These are phyloP conservation scores for Carcina quercana DNA, from an alignment of 2,888 invertebrate species.

Conservation along the genomic window DNA sequence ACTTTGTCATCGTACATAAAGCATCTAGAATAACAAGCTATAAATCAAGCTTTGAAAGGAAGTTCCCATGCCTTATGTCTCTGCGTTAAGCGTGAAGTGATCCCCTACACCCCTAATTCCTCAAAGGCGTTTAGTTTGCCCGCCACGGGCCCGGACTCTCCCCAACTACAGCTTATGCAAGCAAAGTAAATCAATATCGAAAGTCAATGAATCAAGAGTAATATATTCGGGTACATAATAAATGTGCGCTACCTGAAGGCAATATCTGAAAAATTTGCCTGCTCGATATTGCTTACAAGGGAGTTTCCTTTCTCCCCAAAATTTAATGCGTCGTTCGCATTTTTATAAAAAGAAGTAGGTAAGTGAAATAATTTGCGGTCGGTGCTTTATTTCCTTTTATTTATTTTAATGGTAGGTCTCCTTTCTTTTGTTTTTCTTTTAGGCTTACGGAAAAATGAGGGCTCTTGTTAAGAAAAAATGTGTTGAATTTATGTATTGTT, in stretches of 20 bases:
- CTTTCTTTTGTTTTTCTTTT: slow-evolving; percentile 62
- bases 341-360: slow-evolving; percentile 74
- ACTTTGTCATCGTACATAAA: too few relatives aligned
- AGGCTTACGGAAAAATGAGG: slow-evolving; percentile 48
- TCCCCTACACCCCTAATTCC: slow-evolving; percentile 35
- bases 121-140: slow-evolving; percentile 40
- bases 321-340: slow-evolving; percentile 75
- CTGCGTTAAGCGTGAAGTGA: too few relatives aligned
- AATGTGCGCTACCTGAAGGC: slow-evolving; percentile 75
- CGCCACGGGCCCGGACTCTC: slow-evolving; percentile 40
- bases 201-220: slow-evolving; percentile 75
- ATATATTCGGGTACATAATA: slow-evolving; percentile 76
- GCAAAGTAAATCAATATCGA: slow-evolving; percentile 74
- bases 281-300: slow-evolving; percentile 74
- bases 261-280: slow-evolving; percentile 76
- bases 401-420: slow-evolving; percentile 72
- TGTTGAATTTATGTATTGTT: slow-evolving; percentile 47
- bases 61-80: too few relatives aligned
- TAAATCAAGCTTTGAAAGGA: too few relatives aligned
- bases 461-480: slow-evolving; percentile 42
- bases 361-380: slow-evolving; percentile 73
- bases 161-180: slow-evolving; percentile 68
- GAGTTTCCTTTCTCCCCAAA: slow-evolving; percentile 74
- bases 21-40: too few relatives aligned
- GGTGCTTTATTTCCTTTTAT: slow-evolving; percentile 71